A percentile compares a stretch with the other conserved stretches of the same genome.
Conservation (phyloP, 1,140 invertebrate species). For the Diachasma alloeum region DNA sequence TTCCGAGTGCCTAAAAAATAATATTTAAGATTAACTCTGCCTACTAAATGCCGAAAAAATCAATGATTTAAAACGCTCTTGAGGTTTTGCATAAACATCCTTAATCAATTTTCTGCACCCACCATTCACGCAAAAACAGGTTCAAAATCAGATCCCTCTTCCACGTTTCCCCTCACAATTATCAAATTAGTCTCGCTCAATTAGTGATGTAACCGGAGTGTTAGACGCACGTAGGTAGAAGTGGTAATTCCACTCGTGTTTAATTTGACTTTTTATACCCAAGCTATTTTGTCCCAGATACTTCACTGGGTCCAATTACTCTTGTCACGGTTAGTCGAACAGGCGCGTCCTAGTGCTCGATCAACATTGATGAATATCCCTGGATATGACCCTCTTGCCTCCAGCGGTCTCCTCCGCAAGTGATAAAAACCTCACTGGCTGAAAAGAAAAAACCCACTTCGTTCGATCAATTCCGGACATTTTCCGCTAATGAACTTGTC, state of each 20-base stretch:
- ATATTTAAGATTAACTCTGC: too few relatives aligned
- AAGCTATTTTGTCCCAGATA: slow-evolving; percentile 3
- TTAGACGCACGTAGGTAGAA: not conserved
- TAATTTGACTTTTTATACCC: not conserved
- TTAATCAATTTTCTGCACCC: too few relatives aligned
- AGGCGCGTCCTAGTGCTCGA: slow-evolving; percentile 24
- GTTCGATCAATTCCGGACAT: not conserved
- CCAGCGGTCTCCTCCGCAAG: not conserved
- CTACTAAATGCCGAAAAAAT: too few relatives aligned
- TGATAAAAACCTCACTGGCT: not conserved
- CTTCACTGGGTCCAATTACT: slow-evolving; percentile 26
- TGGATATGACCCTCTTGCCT: slow-evolving; percentile 5
- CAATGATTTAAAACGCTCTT: too few relatives aligned
- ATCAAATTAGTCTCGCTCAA: not conserved
- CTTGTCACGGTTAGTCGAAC: slow-evolving; percentile 27
- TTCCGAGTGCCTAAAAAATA: too few relatives aligned
- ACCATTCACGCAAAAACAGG: too few relatives aligned
- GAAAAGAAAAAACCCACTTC: not conserved
- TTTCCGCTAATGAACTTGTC: not conserved
- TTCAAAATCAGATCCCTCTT: not conserved
- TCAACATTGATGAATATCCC: slow-evolving; percentile 26
- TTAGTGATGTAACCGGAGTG: not conserved
- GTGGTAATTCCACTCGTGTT: not conserved
- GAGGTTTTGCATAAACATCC: too few relatives aligned
- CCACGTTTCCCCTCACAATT: not conserved